Evolutionary conservation across 2,888 invertebrate genomes (phyloP).

Genomic region (Periphyllus acericola): DNA sequence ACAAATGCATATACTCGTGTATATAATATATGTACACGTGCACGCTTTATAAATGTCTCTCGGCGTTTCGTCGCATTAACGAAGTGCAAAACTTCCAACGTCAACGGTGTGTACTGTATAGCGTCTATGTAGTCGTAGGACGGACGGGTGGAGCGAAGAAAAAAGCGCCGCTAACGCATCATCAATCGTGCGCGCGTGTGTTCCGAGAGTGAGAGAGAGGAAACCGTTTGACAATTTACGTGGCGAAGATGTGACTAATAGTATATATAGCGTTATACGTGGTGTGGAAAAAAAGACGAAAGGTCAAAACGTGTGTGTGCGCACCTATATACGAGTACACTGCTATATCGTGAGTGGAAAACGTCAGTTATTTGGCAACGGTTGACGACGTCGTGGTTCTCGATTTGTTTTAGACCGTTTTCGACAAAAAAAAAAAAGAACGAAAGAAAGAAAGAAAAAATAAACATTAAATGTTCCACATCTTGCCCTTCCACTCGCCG

Average conservation of each 20-base stretch:
- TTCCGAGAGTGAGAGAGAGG: not conserved
- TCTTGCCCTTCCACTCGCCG: too few species aligned
- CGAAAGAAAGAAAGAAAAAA: too few species aligned
- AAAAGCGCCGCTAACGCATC: not conserved
- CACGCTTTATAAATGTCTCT: constrained; percentile 13
- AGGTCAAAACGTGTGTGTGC: not conserved
- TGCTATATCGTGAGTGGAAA: not conserved
- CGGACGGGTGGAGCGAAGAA: not conserved
- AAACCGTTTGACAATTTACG: constrained; percentile 25
- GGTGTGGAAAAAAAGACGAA: not conserved
- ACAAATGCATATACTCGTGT: not conserved
- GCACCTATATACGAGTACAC: not conserved
- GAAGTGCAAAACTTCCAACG: constrained; percentile 60
- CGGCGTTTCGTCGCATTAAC: constrained; percentile 52
- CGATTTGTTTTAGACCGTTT: too few species aligned
- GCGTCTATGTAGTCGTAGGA: not conserved
- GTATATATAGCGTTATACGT: not conserved
- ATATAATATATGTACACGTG: not conserved
- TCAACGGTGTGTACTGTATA: constrained; percentile 44
- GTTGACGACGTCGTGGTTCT: too few species aligned
- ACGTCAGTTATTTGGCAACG: not conserved
- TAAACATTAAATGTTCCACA: too few species aligned
- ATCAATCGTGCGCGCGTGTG: not conserved
- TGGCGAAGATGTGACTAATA: constrained; percentile 26
- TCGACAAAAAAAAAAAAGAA: too few species aligned